Evolutionary conservation across 2,797 vertebrate genomes (phyloP).

Genomic region (Merluccius polli): DNA sequence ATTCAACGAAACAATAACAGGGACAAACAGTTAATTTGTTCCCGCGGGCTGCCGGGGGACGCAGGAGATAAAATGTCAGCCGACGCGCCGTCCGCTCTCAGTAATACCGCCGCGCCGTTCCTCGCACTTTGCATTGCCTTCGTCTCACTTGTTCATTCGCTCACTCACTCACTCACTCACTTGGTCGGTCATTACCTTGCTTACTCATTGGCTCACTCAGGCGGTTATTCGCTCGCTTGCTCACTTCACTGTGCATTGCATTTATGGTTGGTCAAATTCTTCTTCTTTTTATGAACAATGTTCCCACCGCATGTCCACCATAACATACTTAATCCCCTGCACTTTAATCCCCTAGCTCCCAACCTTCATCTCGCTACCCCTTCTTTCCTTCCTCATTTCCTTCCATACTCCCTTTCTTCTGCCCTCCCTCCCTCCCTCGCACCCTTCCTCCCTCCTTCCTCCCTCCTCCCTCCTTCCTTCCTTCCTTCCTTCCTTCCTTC

Average conservation of each 20-base stretch:
- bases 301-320: slow-evolving; percentile 10
- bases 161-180: slow-evolving; percentile 16
- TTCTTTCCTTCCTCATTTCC: background rate
- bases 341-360: slow-evolving; percentile 10
- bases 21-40: slow-evolving; percentile 29
- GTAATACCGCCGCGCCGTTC: too few relatives aligned
- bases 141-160: background rate
- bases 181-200: background rate
- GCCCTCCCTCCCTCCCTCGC: background rate
- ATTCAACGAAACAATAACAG: slow-evolving; percentile 25
- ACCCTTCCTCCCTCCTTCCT: background rate
- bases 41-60: slow-evolving; percentile 32
- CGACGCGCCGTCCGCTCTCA: slow-evolving; percentile 32
- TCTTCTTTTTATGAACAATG: slow-evolving; percentile 10
- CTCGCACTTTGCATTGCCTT: background rate
- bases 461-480: slow-evolving; percentile 17
- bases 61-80: slow-evolving; percentile 33
- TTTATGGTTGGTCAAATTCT: slow-evolving; percentile 48
- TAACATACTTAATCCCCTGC: slow-evolving; percentile 6
- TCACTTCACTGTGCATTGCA: slow-evolving; percentile 42
- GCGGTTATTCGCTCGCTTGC: slow-evolving; percentile 14
- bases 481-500: slow-evolving; percentile 2
- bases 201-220: background rate
- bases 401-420: slow-evolving; percentile 14
- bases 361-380: background rate